Conservation (phyloP, 2,797 vertebrate genomes). For the Tenualosa thibaudeaui region DNA sequence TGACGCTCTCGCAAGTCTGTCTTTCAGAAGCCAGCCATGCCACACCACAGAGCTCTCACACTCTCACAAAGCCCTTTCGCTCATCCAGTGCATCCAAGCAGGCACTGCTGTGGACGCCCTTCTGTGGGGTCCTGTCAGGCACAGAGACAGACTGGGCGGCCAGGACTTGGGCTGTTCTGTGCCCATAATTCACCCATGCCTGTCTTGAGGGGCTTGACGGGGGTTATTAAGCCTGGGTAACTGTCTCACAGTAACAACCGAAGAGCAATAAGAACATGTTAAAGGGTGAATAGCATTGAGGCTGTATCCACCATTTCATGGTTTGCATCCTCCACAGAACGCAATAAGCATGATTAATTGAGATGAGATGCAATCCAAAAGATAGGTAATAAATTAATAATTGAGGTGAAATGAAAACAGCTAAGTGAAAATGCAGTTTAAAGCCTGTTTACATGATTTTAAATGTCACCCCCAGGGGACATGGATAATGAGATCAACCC, state of each 20-base stretch:
- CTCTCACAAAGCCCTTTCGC: constrained; percentile 57
- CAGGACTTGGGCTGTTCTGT: not conserved
- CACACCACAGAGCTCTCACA: constrained; percentile 59
- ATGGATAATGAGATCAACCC: not conserved
- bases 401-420: not conserved
- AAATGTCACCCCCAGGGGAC: not conserved
- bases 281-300: not conserved
- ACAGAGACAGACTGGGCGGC: not conserved
- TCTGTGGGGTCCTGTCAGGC: constrained; percentile 54
- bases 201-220: not conserved
- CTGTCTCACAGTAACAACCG: not conserved
- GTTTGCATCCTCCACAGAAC: not conserved
- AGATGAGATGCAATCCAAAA: not conserved
- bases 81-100: constrained; percentile 44
- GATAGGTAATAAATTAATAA: not conserved
- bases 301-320: not conserved
- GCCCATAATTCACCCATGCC: not conserved
- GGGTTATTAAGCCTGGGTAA: not conserved
- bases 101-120: constrained; percentile 52
- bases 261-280: not conserved
- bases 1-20: not conserved
- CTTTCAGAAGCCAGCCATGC: constrained; percentile 42
- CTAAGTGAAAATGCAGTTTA: not conserved
- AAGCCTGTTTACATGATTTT: not conserved
- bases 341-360: constrained; percentile 5